phyloP scores from a whole-genome alignment of 2,888 invertebrate species.

The Hirtodrosophila trivittata region DNA sequence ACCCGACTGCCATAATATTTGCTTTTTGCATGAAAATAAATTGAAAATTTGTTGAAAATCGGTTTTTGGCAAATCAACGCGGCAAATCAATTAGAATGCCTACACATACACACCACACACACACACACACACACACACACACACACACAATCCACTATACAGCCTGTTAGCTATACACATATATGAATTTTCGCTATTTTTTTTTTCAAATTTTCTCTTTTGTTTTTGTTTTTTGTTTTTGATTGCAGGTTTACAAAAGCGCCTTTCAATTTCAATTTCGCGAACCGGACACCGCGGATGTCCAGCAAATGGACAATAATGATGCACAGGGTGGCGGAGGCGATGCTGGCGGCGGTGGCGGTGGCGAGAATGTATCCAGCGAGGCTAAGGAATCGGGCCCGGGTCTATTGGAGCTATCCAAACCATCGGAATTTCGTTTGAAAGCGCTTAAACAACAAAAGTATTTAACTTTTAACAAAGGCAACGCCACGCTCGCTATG shows the following conservation, averaged over 20 bases:
- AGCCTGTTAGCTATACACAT: conserved; percentile 28
- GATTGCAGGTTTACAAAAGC: conserved; percentile 79
- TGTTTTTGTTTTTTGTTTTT: conserved; percentile 28
- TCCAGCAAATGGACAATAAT: conserved; percentile 69
- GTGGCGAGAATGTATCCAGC: conserved; percentile 58
- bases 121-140: conserved; percentile 4
- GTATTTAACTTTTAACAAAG: conserved; percentile 80
- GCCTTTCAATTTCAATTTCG: conserved; percentile 84
- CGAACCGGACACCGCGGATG: conserved; percentile 78
- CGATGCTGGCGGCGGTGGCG: conserved; percentile 44
- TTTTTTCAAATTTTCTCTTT: conserved; percentile 13
- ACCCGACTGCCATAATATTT: conserved; percentile 66
- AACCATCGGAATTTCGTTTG: conserved; percentile 83
- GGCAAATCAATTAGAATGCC: conserved; percentile 77
- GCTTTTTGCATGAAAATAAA: conserved; percentile 71
- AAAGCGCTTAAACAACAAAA: conserved; percentile 83
- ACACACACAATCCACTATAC: conserved; percentile 9
- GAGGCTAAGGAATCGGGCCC: conserved; percentile 74
- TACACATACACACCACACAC: conserved; percentile 25
- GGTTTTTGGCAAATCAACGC: conserved; percentile 57
- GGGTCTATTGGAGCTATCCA: conserved; percentile 82
- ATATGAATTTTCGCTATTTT: conserved; percentile 38
- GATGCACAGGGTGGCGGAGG: conserved; percentile 46
- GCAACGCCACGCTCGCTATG: conserved; percentile 52
- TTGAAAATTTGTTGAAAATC: conserved; percentile 67